phyloP scores from a whole-genome alignment of 2,113 vertebrate species.

The Myotis brandtii region DNA sequence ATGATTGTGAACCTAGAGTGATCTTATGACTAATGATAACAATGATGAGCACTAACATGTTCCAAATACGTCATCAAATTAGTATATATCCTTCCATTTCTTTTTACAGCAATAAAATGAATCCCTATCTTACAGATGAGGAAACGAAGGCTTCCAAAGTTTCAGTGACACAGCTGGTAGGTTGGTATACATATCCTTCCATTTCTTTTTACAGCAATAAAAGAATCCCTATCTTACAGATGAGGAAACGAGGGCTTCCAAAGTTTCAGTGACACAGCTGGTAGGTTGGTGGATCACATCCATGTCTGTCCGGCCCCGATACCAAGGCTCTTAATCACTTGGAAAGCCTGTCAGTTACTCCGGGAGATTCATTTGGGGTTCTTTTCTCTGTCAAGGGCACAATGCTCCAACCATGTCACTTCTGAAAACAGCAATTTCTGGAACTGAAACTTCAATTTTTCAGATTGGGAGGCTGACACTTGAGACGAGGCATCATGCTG shows the following conservation, averaged over 20 bases:
- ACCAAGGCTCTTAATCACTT: background rate
- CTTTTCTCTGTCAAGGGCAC: conserved; percentile 56
- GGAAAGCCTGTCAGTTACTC: background rate
- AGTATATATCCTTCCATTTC: background rate
- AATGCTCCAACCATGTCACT: conserved; percentile 44
- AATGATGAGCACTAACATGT: background rate
- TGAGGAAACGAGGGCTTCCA: background rate
- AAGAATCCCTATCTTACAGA: background rate
- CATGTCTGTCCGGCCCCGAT: background rate
- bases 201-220: background rate
- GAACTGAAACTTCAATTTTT: conserved; percentile 74
- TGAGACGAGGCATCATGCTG: background rate
- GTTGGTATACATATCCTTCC: background rate
- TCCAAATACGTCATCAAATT: background rate
- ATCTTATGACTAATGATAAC: background rate
- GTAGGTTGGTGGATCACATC: background rate
- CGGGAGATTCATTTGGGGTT: conserved; percentile 20
- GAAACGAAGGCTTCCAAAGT: background rate
- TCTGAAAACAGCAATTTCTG: conserved; percentile 76
- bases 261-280: background rate
- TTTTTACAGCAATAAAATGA: background rate
- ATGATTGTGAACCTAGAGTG: background rate
- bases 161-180: background rate
- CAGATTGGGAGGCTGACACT: conserved; percentile 56
- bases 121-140: background rate